Percentiles rank a stretch among this genome's conserved stretches.
phyloP scores from a whole-genome alignment of 2,113 vertebrate species.

The Hemiscyllium ocellatum region DNA sequence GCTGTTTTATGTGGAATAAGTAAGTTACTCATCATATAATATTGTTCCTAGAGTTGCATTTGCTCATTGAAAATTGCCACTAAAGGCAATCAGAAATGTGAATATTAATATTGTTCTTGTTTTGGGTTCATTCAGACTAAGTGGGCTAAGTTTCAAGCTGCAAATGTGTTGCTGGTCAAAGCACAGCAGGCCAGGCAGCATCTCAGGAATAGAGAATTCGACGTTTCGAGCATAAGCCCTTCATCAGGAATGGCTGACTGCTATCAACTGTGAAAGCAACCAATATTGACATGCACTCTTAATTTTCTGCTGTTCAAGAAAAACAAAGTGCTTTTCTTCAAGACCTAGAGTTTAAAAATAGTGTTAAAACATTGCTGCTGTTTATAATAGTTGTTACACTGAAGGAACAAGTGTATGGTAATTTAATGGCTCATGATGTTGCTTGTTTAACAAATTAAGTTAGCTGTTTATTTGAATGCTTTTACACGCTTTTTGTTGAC shows the following conservation, averaged over 20 bases:
- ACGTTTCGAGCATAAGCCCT: too few relatives aligned
- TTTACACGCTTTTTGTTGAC: neutral
- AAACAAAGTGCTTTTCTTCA: neutral
- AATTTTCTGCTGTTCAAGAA: neutral
- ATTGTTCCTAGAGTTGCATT: neutral
- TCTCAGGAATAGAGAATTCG: too few relatives aligned
- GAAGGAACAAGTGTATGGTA: conserved; percentile 26
- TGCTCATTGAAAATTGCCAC: neutral
- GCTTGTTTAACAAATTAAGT: conserved; percentile 6
- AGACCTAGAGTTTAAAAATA: neutral
- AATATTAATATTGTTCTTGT: neutral
- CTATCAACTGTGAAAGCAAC: neutral
- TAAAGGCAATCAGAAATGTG: neutral
- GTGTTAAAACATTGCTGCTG: neutral
- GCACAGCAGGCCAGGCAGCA: too few relatives aligned
- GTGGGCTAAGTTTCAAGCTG: neutral
- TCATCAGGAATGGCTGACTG: too few relatives aligned
- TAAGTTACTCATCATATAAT: neutral
- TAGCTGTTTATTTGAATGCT: conserved; percentile 9
- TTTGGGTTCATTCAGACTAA: neutral
- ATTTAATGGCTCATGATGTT: conserved; percentile 25
- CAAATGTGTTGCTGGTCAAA: too few relatives aligned
- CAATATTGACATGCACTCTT: neutral
- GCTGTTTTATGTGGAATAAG: neutral
- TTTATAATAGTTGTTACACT: neutral